phyloP scores from a whole-genome alignment of 2,888 invertebrate genomes.

The Quadroppia sp. region DNA sequence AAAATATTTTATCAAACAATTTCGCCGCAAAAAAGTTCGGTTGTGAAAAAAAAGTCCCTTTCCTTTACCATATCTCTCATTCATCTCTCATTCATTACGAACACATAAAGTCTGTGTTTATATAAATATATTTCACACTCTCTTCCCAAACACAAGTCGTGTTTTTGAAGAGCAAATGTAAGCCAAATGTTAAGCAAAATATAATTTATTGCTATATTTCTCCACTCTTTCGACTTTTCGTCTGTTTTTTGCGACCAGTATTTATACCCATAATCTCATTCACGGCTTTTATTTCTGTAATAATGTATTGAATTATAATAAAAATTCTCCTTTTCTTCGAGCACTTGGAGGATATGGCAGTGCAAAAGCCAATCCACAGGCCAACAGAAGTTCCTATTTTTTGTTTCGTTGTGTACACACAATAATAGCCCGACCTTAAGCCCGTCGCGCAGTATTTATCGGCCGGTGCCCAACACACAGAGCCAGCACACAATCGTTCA shows the following conservation, averaged over 20 bases:
- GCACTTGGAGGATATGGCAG: not conserved
- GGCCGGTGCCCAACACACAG: not conserved
- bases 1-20: too few species aligned
- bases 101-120: too few species aligned
- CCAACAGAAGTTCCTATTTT: not conserved
- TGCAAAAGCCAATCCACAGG: not conserved
- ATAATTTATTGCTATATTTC: not conserved
- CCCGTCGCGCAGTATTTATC: slow-evolving; percentile 13
- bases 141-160: not conserved
- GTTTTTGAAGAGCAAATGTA: not conserved
- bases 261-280: not conserved
- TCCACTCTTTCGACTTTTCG: not conserved
- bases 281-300: not conserved
- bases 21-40: too few species aligned
- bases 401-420: not conserved
- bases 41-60: too few species aligned
- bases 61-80: too few species aligned
- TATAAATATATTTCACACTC: not conserved
- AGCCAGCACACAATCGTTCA: not conserved
- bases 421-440: not conserved
- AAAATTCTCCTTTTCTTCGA: too few species aligned
- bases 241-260: not conserved
- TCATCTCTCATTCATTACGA: too few species aligned
- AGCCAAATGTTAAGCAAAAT: not conserved
- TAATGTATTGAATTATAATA: too few species aligned